Evolutionary conservation across 2,888 invertebrate genomes (phyloP), one percentile per base, ranked within the genome.

Genomic region (Prenolepis imparis): DNA sequence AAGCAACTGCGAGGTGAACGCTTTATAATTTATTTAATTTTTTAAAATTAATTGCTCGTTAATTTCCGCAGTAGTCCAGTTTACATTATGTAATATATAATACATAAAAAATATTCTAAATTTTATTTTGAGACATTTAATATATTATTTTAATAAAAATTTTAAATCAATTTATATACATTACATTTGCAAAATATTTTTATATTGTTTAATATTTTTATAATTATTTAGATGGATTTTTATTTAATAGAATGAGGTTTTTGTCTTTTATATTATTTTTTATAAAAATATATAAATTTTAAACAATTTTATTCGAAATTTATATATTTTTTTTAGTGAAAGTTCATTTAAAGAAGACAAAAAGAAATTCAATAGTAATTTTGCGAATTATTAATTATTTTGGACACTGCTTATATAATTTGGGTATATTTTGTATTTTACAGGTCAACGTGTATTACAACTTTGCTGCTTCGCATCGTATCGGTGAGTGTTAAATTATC

Each of bases 331-430:
- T 52, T 52, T 1, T n/a, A 15, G 2, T n/a, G n/a, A 52, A 52
- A 8, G n/a, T 52, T 18, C 1, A 18, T 48, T 52, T 52, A n/a
- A 52, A 52, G n/a, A n/a, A 52, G 52, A 52, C 52, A n/a, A 52
- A 52, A n/a, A 52, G 36, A n/a, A 15, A 44, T 48, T n/a, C 52
- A 52, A n/a, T 52, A 48, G 18, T 18, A n/a, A 52, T n/a, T 52
- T 52, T n/a, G 8, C 8, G 52, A 52, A 52, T 52, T 52, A 48
- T 8, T 48, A 48, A 18, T 48, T 48, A 52, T 52, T 52, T 52
- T 52, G 52, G 52, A n/a, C 52, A 52, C 52, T 52, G 52, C 52
- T 52, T 52, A 52, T 52, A 52, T 52, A 52, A 52, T 52, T 52
- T 52, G 52, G 52, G n/a, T 52, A 52, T 52, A 52, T 52, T 52